Base-by-base conservation (phyloP, 2,797 vertebrate genomes). In the Gephyroberyx darwinii region DNA sequence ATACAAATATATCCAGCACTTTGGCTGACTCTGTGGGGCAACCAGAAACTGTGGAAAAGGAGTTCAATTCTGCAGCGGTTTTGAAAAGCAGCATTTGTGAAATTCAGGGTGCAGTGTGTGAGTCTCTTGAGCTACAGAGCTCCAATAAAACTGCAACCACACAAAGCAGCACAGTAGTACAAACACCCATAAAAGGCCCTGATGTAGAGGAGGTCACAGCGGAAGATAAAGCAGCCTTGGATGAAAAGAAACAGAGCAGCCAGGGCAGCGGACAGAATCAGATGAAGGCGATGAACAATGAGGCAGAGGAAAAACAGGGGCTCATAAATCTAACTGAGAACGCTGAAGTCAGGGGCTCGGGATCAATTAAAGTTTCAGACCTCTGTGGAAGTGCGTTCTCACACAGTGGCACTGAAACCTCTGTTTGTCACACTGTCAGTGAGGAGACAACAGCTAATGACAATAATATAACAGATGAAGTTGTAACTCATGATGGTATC, bases 101-200 rank as follows among this genome's bases (percentile, higher is more conserved):
- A 82, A 85, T 82, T 75, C 72, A 58, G 75, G 80, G 77, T 76
- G 64, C 72, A 78, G 67, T 45, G 54, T 63, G 54, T 39, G 17
- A 80, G 62, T 39, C 71, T 85, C 56, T 31, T 33, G 65, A 72
- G 81, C 73, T 65, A 4, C 83, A 85, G 75, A 78, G 60, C 80
- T 61, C 60, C 65, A 80, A 65, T 75, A 70, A 84, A 90, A 80
- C 43, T 17, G 61, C 76, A 45, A 70, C 63, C 53, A 52, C 81
- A 79, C 82, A 83, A 73, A 82, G 69, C 72, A 57, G 75, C 75
- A 43, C 62, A 67, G 80, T 60, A 52, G 65, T 59, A 73, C 80
- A 77, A 69, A 79, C 65, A 62, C 30, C 75, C 76, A 77, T 83
- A 83, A 86, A 91, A 84, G 83, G 82, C 64, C 69, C 86, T 20